These are phyloP conservation scores for Anhinga anhinga DNA, from an alignment of 2,113 vertebrate genomes.

Conservation along the genomic window DNA sequence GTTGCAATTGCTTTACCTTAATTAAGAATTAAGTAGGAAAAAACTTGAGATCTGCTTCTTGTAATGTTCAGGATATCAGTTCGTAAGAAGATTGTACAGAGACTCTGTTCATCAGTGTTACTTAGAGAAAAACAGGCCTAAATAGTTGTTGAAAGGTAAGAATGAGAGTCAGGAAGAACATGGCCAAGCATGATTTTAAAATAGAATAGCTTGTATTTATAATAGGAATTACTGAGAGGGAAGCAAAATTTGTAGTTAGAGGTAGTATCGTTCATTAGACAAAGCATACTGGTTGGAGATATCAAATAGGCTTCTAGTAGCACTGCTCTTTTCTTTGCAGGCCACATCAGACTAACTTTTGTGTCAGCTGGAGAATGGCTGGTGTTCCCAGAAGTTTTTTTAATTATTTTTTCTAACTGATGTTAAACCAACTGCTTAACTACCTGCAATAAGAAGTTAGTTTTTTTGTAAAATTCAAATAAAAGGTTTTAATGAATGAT, in stretches of 20 bases:
- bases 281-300: neutral
- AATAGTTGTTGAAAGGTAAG: neutral
- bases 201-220: neutral
- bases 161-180: neutral
- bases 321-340: neutral
- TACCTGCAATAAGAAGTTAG: neutral
- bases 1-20: neutral
- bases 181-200: neutral
- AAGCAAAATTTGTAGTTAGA: neutral
- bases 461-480: neutral
- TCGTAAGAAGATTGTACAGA: neutral
- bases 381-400: neutral
- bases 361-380: neutral
- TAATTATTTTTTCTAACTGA: neutral
- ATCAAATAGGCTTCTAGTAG: neutral
- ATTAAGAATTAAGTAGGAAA: neutral
- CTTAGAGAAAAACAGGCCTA: neutral
- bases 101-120: neutral
- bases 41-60: neutral
- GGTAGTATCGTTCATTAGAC: neutral
- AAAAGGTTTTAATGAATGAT: neutral
- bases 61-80: neutral
- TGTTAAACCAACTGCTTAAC: neutral
- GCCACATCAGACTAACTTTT: neutral
- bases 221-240: neutral